These are phyloP conservation scores for Naso thynnoides DNA, from an alignment of 2,797 vertebrate species.

Conservation along the genomic window DNA sequence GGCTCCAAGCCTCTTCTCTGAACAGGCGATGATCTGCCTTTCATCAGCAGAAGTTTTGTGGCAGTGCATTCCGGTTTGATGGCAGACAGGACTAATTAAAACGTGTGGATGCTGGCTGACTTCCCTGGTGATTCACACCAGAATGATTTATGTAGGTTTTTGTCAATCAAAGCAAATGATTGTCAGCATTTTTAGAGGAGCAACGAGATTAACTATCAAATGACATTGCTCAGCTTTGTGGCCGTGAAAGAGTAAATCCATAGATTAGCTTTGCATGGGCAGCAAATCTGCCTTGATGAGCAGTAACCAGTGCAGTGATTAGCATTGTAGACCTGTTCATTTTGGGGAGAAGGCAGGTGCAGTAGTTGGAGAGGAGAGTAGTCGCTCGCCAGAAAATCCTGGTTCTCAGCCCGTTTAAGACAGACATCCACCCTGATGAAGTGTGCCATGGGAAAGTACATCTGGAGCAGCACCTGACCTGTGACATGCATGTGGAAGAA, in stretches of 20 bases:
- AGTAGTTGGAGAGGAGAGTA: not conserved
- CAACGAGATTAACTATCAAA: not conserved
- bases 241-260: no score
- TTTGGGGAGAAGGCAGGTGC: slow-evolving; percentile 12
- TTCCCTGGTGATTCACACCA: slow-evolving; percentile 30
- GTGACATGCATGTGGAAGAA: not conserved
- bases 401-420: not conserved
- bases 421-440: not conserved
- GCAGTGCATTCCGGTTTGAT: not conserved
- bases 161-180: not conserved
- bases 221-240: not conserved
- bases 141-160: not conserved
- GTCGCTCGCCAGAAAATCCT: not conserved
- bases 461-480: slow-evolving; percentile 2
- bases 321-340: not conserved
- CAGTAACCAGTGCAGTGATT: not conserved
- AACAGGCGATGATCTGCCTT: not conserved
- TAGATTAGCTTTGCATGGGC: not conserved
- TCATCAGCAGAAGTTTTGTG: not conserved
- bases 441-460: not conserved
- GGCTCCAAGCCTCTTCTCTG: not conserved
- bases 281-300: not conserved
- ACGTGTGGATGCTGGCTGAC: not conserved
- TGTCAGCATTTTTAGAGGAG: no score
- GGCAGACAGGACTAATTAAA: no score